Evolutionary conservation across 2,113 vertebrate genomes (phyloP).

Genomic region (Loxodonta africana): DNA sequence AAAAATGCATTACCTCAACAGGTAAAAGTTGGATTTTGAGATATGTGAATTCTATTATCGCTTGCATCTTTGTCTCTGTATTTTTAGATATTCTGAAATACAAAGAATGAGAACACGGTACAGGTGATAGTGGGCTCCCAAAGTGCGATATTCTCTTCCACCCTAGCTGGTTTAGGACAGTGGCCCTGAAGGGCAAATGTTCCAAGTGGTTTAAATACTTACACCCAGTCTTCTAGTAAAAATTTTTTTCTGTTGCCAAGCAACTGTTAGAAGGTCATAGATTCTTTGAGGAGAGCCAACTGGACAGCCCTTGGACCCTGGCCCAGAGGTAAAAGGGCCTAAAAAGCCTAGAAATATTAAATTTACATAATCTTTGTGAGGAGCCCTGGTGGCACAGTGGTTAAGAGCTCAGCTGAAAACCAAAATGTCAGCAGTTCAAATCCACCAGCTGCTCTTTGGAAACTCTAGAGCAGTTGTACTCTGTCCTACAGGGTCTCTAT

Average conservation of each 20-base stretch:
- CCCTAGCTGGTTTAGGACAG: not conserved
- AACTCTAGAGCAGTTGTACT: too few relatives aligned
- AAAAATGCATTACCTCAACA: not conserved
- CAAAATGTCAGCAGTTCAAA: too few relatives aligned
- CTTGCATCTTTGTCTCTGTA: constrained; percentile 31
- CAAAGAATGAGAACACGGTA: constrained; percentile 10
- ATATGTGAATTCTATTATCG: constrained; percentile 25
- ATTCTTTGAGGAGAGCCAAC: not conserved
- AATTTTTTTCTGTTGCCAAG: constrained; percentile 36
- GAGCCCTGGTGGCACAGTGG: too few relatives aligned
- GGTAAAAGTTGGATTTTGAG: constrained; percentile 43
- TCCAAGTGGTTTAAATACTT: constrained; percentile 35
- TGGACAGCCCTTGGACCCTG: not conserved
- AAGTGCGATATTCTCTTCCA: not conserved
- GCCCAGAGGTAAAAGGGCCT: not conserved
- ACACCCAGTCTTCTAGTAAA: not conserved
- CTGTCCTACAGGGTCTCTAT: too few relatives aligned
- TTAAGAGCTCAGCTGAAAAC: too few relatives aligned
- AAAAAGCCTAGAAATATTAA: constrained; percentile 46
- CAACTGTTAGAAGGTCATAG: constrained; percentile 7
- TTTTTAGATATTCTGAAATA: constrained; percentile 58
- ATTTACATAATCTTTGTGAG: not conserved
- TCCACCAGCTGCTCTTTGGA: too few relatives aligned
- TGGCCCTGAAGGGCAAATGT: constrained; percentile 6
- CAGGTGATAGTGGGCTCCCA: not conserved